Evolutionary conservation across 2,888 invertebrate species (phyloP), one percentile per base, ranked within the genome.

Genomic region (Drosophila kokeensis): DNA sequence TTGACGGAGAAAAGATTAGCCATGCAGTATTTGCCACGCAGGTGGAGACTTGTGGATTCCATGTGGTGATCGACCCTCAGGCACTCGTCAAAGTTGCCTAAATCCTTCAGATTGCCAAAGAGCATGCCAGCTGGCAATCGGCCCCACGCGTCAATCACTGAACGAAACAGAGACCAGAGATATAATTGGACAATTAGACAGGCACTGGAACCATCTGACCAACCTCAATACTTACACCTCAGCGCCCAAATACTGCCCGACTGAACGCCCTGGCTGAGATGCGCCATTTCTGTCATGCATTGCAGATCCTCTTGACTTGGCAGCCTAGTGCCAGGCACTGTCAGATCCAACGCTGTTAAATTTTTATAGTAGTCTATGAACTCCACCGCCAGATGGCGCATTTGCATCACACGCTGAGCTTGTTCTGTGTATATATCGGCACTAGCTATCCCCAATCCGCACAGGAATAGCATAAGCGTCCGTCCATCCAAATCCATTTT

Each of bases 71-170:
- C 45, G 11, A 76, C 36, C 2, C 64, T 6, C 8, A 94, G 53
- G 66, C 94, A 94, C 77, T 94, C 91, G 66, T 94, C 94, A 58
- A 85, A 94, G 73, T 92, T 92, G 8, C 94, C 94, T 34, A 93
- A 73, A 60, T 93, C 92, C 54, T 82, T 80, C 3, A 90, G 67
- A 61, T 93, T 91, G 11, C 93, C 93, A 40, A 74, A 77, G 0
- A 93, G 71, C 4, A 93, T 21, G 21, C 94, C 93, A 2, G 93
- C 69, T n/a, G 93, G 93, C 8, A 92, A 40, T 65, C 93, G 92
- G n/a, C 93, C 92, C 81, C 92, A 93, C 2, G 94, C 90, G 83
- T 94, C 94, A 1, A 93, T 42, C 88, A 93, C 93, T 94, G 36
- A 70, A 77, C 13, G 30, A 10, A 5, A 42, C n/a, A 49, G 11